Conservation (phyloP, 2,888 invertebrate genomes). For the Philereme vetulata region DNA sequence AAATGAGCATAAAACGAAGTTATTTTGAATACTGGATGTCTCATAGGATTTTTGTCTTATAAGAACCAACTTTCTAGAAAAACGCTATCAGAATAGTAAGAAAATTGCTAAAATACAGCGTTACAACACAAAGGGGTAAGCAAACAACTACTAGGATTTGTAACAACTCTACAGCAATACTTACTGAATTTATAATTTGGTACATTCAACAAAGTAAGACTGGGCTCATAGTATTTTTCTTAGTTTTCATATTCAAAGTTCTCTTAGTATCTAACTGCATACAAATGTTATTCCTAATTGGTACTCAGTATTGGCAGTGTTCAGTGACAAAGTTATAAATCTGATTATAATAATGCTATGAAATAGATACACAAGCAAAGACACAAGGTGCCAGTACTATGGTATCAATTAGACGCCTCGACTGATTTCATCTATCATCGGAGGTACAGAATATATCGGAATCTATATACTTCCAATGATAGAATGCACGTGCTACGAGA, state of each 20-base stretch:
- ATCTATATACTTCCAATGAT: too few relatives aligned
- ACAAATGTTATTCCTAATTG: slow-evolving; percentile 33
- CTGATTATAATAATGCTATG: slow-evolving; percentile 19
- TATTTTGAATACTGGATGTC: too few relatives aligned
- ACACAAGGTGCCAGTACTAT: too few relatives aligned
- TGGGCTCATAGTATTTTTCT: slow-evolving; percentile 8
- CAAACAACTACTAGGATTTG: slow-evolving; percentile 3
- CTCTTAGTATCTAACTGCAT: slow-evolving; percentile 22
- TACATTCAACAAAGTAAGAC: slow-evolving; percentile 17
- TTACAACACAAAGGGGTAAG: slow-evolving; percentile 12
- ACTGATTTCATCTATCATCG: too few relatives aligned
- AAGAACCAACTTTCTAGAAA: slow-evolving; percentile 11
- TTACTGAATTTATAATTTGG: slow-evolving; percentile 14
- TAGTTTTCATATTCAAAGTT: not conserved
- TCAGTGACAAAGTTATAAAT: slow-evolving; percentile 32
- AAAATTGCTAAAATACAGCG: slow-evolving; percentile 21
- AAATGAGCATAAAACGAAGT: not conserved
- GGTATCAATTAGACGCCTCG: too few relatives aligned
- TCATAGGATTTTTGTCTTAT: not conserved
- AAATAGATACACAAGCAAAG: not conserved
- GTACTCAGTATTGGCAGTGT: slow-evolving; percentile 40
- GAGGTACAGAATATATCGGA: too few relatives aligned
- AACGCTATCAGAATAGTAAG: slow-evolving; percentile 14
- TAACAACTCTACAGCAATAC: slow-evolving; percentile 12
- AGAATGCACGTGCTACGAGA: too few relatives aligned